Base-by-base conservation (phyloP, 1,140 invertebrate species). In the Anoplophora glabripennis region DNA sequence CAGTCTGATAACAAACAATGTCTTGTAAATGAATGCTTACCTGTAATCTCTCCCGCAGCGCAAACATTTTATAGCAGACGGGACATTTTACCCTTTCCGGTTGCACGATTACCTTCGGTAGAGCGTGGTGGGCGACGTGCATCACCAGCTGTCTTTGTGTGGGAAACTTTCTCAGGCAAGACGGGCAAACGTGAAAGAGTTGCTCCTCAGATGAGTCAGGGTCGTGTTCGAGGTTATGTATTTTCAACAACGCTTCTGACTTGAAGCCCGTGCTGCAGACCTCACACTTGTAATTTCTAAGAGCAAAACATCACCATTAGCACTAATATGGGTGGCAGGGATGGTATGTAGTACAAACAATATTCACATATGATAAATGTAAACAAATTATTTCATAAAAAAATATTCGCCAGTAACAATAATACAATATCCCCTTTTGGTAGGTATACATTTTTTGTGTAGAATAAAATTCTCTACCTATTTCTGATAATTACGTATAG, bases 51-150 rank as follows among this genome's bases (percentile, higher is more conserved):
- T 87, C 84, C 65, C 82, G 78, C 11, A 81, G 80, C 1, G 82
- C 78, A 75, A 89, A 89, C 33, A 81, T 74, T 72, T 88, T 88
- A 67, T 86, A 84, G 71, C 88, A 89, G 61, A 83, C 71, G 4
- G 77, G 75, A 72, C 84, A 88, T 71, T 87, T 69, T 14, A 67
- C 59, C 3, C 40, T 57, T 15, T 69, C 60, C 5, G 61, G 55
- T 35, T 67, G 65, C 11, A 44, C 37, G 11, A 57, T 36, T 34
- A 37, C 57, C 44, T 65, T 61, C 3, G 61, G 44, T 11, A 69
- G 34, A 8, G 63, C 57, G 21, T 70, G 68, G 7, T 35, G 53
- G n/a, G 57, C 42, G 3, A 69, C 67, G 35, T 72, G 70, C 41
- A 59, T 36, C 7, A 68, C 60, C 10, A 72, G 51, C 52, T 72